A percentile compares a stretch with the other conserved stretches of the same genome.
phyloP scores from a whole-genome alignment of 2,113 vertebrate genomes.

The Anoura caudifer region DNA sequence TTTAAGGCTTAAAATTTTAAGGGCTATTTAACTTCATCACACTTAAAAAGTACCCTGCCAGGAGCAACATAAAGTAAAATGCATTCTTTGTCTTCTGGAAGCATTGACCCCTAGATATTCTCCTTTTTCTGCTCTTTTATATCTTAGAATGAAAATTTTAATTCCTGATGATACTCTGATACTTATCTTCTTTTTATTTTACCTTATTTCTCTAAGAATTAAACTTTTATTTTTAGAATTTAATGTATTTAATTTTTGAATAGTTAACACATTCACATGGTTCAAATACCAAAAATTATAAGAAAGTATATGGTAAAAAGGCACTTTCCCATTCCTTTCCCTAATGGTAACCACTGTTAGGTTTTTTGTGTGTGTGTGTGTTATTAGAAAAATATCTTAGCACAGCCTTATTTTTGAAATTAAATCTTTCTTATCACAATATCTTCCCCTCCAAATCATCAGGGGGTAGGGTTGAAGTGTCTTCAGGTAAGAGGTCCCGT shows the following conservation, averaged over 20 bases:
- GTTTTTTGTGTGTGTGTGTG: neutral
- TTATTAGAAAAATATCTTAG: neutral
- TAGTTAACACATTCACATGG: neutral
- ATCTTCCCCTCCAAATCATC: neutral
- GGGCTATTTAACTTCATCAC: neutral
- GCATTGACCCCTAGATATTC: neutral
- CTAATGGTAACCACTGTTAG: neutral
- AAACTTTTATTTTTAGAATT: neutral
- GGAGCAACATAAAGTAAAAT: neutral
- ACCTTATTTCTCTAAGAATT: neutral
- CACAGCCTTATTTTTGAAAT: neutral
- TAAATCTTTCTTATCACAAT: neutral
- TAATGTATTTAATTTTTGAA: constrained; percentile 8
- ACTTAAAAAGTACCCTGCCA: neutral
- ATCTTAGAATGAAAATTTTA: neutral
- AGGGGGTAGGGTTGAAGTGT: neutral
- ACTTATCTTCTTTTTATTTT: neutral
- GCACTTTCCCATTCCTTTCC: neutral
- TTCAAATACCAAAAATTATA: neutral
- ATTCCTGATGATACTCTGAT: neutral
- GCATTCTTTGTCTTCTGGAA: neutral
- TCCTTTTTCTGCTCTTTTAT: neutral
- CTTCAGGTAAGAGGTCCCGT: neutral
- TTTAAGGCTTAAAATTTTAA: neutral
- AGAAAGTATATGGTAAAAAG: neutral